phyloP scores from a whole-genome alignment of 2,113 vertebrate genomes.

The Spilogale gracilis region DNA sequence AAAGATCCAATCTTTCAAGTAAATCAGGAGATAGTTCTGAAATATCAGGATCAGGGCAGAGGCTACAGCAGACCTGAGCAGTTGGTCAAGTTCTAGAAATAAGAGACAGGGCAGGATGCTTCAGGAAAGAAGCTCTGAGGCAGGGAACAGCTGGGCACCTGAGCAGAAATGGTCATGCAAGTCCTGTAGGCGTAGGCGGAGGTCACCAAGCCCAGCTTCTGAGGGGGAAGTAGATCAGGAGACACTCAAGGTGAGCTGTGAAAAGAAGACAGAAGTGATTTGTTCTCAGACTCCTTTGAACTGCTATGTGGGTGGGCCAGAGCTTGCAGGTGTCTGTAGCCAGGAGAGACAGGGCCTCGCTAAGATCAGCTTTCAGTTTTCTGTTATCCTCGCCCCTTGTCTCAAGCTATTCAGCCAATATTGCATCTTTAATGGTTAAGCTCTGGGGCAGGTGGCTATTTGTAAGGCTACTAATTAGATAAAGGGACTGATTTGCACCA shows the following conservation, averaged over 20 bases:
- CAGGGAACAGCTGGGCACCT: not conserved
- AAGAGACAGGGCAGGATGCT: not conserved
- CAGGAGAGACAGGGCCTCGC: constrained; percentile 57
- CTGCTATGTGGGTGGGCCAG: constrained; percentile 77
- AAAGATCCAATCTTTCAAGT: not conserved
- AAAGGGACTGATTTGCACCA: constrained; percentile 80
- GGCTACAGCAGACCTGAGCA: not conserved
- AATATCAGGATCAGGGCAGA: not conserved
- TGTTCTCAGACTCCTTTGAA: constrained; percentile 63
- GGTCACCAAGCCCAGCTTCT: constrained; percentile 12
- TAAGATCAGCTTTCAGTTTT: constrained; percentile 78
- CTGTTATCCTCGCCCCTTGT: constrained; percentile 72
- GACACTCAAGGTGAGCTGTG: constrained; percentile 55
- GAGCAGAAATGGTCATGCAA: not conserved
- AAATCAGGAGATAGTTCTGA: not conserved
- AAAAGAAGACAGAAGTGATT: constrained; percentile 73
- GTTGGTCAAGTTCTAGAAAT: not conserved
- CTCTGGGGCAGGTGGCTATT: constrained; percentile 80
- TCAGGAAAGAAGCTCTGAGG: not conserved
- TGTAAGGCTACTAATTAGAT: constrained; percentile 83
- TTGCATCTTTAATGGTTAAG: constrained; percentile 82
- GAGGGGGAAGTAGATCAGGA: constrained; percentile 39
- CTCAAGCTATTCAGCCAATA: constrained; percentile 74
- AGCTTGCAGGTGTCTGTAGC: constrained; percentile 74
- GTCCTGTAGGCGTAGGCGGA: not conserved